Evolutionary conservation across 2,888 invertebrate genomes (phyloP).

Genomic region (Margaritifera margaritifera): DNA sequence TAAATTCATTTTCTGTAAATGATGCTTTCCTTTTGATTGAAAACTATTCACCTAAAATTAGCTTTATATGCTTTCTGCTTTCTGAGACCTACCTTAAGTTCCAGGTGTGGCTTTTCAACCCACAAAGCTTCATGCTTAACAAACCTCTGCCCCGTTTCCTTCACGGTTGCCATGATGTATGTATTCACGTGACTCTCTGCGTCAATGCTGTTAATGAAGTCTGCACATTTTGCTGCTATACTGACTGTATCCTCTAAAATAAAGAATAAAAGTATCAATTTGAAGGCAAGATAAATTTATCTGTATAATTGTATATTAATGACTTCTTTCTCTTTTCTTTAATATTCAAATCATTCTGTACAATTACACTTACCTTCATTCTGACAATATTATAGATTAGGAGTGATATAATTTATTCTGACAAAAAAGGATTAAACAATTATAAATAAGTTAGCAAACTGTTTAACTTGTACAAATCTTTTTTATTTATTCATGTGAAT

Average conservation of each 20-base stretch:
- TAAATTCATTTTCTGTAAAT: too few relatives aligned
- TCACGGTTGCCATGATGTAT: conserved; percentile 61
- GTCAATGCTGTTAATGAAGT: conserved; percentile 59
- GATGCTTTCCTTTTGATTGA: not conserved
- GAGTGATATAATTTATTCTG: too few relatives aligned
- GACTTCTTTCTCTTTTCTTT: too few relatives aligned
- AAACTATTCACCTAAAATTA: not conserved
- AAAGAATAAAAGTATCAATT: not conserved
- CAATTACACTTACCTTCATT: too few relatives aligned
- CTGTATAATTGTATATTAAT: too few relatives aligned
- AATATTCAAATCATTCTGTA: too few relatives aligned
- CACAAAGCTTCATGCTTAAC: conserved; percentile 56
- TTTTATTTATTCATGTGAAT: too few relatives aligned
- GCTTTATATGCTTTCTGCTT: not conserved
- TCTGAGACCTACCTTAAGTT: conserved; percentile 56
- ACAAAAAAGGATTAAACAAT: too few relatives aligned
- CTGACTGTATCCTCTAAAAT: conserved; percentile 50
- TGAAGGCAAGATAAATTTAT: too few relatives aligned
- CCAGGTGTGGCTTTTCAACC: conserved; percentile 64
- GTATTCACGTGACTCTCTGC: conserved; percentile 65
- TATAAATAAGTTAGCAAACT: too few relatives aligned
- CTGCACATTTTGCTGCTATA: conserved; percentile 53
- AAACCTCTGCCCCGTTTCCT: conserved; percentile 62
- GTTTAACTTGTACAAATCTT: too few relatives aligned
- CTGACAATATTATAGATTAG: too few relatives aligned